Evolutionary conservation across 2,888 invertebrate genomes (phyloP), one percentile per base, ranked within the genome.

Genomic region (Cloeon dipterum): DNA sequence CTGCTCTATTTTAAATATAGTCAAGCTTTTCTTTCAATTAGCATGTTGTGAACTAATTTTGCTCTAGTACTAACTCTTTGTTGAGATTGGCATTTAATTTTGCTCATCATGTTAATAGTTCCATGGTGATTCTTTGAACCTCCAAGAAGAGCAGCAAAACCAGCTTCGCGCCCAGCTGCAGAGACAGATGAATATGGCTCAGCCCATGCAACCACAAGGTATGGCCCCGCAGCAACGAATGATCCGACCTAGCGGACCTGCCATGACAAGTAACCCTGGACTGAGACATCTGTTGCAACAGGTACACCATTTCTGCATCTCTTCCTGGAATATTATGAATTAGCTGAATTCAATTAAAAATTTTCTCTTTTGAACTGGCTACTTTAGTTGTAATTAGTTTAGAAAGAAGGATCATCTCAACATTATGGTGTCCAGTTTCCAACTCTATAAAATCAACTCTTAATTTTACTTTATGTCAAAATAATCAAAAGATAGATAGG

Each of bases 281-380:
- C 61, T 85, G 10, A 56, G 79, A 11, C 79, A 82, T 55, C 60
- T 85, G 29, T 55, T 85, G 38, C 83, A 85, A 52, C 78, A 78
- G 65, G 76, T 74, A 61, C 42, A 42, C 29, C 34, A 20, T 13
- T n/a, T n/a, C n/a, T n/a, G n/a, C n/a, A n/a, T n/a, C n/a, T n/a
- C n/a, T n/a, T n/a, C n/a, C n/a, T n/a, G n/a, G n/a, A n/a, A n/a
- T n/a, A n/a, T n/a, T n/a, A n/a, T n/a, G n/a, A n/a, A n/a, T n/a
- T n/a, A n/a, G n/a, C n/a, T n/a, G n/a, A n/a, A n/a, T n/a, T n/a
- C n/a, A n/a, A n/a, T n/a, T n/a, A n/a, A n/a, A n/a, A n/a, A n/a
- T n/a, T n/a, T n/a, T n/a, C n/a, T n/a, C n/a, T n/a, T n/a, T n/a
- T n/a, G n/a, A n/a, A n/a, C n/a, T n/a, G n/a, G n/a, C n/a, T n/a